Conservation (phyloP, 2,113 vertebrate genomes). For the Sinocyclocheilus rhinocerous region DNA sequence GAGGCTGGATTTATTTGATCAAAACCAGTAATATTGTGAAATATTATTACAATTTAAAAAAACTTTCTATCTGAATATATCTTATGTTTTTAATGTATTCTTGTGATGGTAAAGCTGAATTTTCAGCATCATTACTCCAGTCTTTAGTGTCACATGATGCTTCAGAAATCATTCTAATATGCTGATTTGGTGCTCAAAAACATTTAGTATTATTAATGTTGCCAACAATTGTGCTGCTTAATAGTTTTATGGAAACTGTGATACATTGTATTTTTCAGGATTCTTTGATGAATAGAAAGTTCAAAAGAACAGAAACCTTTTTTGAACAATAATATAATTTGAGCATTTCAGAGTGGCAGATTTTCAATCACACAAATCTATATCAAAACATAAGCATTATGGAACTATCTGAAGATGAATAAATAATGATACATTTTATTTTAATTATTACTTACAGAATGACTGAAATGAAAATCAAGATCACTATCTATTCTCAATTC, state of each 20-base stretch:
- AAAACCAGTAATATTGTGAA: not conserved
- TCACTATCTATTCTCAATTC: not conserved
- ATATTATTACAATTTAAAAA: not conserved
- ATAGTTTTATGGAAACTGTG: too few relatives aligned
- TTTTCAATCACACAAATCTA: too few relatives aligned
- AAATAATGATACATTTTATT: not conserved
- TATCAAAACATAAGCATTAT: not conserved
- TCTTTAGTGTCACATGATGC: not conserved
- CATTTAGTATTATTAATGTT: too few relatives aligned
- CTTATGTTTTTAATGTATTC: too few relatives aligned
- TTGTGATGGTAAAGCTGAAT: not conserved
- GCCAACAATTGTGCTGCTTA: too few relatives aligned
- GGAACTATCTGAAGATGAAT: not conserved
- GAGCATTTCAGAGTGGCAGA: too few relatives aligned
- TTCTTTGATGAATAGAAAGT: too few relatives aligned
- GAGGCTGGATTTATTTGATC: not conserved
- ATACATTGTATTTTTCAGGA: too few relatives aligned
- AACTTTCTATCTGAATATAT: not conserved
- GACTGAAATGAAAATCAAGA: not conserved
- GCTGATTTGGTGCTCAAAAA: not conserved
- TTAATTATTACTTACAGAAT: not conserved
- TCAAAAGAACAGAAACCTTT: too few relatives aligned
- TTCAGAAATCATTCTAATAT: not conserved
- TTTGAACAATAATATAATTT: too few relatives aligned
- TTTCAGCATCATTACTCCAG: not conserved